phyloP scores from a whole-genome alignment of 2,113 vertebrate species.

The Sterrhoptilus dennistouni region DNA sequence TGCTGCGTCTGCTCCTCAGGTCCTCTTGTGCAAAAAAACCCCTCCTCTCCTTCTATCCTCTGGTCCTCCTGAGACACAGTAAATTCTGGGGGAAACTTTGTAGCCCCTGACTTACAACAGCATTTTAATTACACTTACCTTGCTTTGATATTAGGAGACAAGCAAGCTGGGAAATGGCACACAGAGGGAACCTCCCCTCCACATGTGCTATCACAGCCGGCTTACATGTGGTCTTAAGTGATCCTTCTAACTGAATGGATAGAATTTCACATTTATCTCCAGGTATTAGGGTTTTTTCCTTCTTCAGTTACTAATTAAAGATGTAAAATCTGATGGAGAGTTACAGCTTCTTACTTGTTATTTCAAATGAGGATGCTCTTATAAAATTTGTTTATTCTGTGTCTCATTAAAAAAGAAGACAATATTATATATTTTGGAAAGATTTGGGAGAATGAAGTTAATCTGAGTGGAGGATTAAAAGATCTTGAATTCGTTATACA shows the following conservation, averaged over 20 bases:
- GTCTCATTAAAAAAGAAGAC: not conserved
- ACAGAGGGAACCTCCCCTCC: not conserved
- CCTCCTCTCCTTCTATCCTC: not conserved
- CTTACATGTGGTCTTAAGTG: not conserved
- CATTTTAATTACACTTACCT: not conserved
- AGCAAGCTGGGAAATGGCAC: not conserved
- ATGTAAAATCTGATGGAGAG: not conserved
- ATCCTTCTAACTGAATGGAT: not conserved
- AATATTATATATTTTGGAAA: not conserved
- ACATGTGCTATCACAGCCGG: not conserved
- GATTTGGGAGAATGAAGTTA: not conserved
- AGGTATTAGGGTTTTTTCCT: not conserved
- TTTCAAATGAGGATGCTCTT: not conserved
- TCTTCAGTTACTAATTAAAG: not conserved
- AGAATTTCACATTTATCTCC: not conserved
- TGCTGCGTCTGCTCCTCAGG: not conserved
- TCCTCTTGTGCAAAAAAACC: not conserved
- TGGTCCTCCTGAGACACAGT: rapidly evolving
- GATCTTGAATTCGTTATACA: not conserved
- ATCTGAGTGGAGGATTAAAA: not conserved
- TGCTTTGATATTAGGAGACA: not conserved
- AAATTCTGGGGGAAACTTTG: not conserved
- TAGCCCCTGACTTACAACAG: not conserved
- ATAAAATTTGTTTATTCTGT: not conserved
- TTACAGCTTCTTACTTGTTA: not conserved